Evolutionary conservation across 2,113 vertebrate genomes (phyloP).

Genomic region (Apteryx owenii): DNA sequence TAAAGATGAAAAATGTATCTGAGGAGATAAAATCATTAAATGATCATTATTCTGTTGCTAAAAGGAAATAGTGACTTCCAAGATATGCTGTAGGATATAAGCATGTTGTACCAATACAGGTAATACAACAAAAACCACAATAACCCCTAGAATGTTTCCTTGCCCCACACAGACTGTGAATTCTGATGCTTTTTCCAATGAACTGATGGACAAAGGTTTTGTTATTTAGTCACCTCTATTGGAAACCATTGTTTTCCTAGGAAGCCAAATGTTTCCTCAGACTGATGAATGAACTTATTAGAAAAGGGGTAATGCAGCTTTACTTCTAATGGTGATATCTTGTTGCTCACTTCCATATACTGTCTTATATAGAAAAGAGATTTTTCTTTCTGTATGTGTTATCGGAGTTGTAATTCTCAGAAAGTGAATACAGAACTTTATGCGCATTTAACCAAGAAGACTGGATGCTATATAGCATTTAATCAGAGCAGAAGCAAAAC

Average conservation of each 20-base stretch:
- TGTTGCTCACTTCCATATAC: not conserved
- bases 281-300: not conserved
- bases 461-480: not conserved
- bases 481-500: not conserved
- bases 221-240: not conserved
- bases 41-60: not conserved
- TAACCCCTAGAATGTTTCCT: not conserved
- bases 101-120: not conserved
- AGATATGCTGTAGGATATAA: rapidly evolving
- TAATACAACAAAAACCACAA: not conserved
- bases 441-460: not conserved
- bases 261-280: not conserved
- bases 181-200: not conserved
- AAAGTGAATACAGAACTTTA: not conserved
- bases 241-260: not conserved
- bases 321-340: not conserved
- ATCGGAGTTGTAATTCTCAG: not conserved
- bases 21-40: not conserved
- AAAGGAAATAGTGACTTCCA: not conserved
- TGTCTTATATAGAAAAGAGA: not conserved
- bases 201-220: not conserved
- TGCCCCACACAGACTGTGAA: rapidly evolving
- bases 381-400: not conserved
- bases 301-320: not conserved
- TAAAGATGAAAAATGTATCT: not conserved